Evolutionary conservation across 2,888 invertebrate genomes (phyloP).

Genomic region (Allophyes oxyacanthae): DNA sequence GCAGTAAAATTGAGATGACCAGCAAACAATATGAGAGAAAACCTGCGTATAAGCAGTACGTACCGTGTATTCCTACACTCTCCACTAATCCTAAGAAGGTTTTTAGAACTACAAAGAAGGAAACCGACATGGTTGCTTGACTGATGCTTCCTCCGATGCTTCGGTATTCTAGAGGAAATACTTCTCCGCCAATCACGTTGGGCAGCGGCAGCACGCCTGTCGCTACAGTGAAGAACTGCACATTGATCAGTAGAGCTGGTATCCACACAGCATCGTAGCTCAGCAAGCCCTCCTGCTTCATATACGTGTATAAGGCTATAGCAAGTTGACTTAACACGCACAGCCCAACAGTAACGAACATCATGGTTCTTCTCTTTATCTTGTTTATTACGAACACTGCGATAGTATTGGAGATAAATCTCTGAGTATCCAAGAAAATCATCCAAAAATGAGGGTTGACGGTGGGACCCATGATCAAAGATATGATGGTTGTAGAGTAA

Average conservation of each 20-base stretch:
- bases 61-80: constrained; percentile 85
- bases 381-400: constrained; percentile 90
- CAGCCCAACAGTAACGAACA: constrained; percentile 88
- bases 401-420: constrained; percentile 88
- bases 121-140: constrained; percentile 86
- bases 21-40: constrained; percentile 85
- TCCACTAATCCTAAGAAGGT: constrained; percentile 87
- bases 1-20: constrained; percentile 88
- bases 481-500: constrained; percentile 90
- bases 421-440: constrained; percentile 90
- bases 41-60: constrained; percentile 89
- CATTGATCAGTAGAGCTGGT: constrained; percentile 83
- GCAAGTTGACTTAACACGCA: constrained; percentile 88
- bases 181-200: constrained; percentile 92
- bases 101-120: constrained; percentile 90
- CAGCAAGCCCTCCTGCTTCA: constrained; percentile 59
- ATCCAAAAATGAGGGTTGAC: constrained; percentile 91
- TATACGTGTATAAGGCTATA: constrained; percentile 81
- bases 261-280: constrained; percentile 77
- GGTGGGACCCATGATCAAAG: constrained; percentile 86
- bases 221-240: constrained; percentile 88
- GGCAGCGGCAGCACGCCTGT: constrained; percentile 91
- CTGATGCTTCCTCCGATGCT: constrained; percentile 90
- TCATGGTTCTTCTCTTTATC: constrained; percentile 89
- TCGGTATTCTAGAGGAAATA: constrained; percentile 90